These are phyloP conservation scores for Plectus sambesii DNA, from an alignment of 1,140 invertebrate species.

Conservation along the genomic window DNA sequence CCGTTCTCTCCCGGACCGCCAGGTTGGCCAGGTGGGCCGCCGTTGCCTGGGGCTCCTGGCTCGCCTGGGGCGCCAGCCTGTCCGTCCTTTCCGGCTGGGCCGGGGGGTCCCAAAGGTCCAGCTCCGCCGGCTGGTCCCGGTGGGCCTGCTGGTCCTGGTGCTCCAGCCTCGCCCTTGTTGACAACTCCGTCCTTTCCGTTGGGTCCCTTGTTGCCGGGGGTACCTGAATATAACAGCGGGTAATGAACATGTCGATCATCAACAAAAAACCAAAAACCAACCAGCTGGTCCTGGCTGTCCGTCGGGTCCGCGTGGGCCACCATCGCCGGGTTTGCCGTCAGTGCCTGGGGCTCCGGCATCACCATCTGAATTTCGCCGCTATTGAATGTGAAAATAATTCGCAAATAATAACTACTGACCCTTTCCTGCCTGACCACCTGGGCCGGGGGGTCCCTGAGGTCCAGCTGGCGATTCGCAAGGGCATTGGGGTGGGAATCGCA, in stretches of 20 bases:
- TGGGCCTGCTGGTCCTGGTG: slow-evolving; percentile 13
- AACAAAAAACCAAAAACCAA: neutral
- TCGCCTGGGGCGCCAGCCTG: slow-evolving; percentile 19
- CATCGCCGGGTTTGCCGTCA: slow-evolving; percentile 1
- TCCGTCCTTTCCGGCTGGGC: slow-evolving; percentile 13
- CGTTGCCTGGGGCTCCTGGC: slow-evolving; percentile 16
- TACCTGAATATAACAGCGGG: slow-evolving; percentile 2
- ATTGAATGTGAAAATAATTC: slow-evolving; percentile 6
- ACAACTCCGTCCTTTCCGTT: slow-evolving; percentile 9
- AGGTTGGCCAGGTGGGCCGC: slow-evolving; percentile 16
- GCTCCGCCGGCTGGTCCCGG: slow-evolving; percentile 3
- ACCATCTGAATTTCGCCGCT: slow-evolving; percentile 1
- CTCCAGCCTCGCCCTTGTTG: slow-evolving; percentile 18
- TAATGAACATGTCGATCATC: neutral
- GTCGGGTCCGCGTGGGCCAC: slow-evolving; percentile 8
- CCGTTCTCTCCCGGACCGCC: slow-evolving; percentile 20
- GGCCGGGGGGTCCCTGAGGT: slow-evolving; percentile 6
- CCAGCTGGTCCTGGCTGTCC: slow-evolving; percentile 8
- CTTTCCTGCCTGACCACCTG: too few species aligned
- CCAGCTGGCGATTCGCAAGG: slow-evolving; percentile 9
- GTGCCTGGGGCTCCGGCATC: slow-evolving; percentile 2
- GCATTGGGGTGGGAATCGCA: neutral
- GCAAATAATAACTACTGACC: slow-evolving; percentile 2
- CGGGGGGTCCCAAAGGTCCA: slow-evolving; percentile 11
- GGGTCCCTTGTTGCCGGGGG: slow-evolving; percentile 17